These are phyloP conservation scores for Chelonia mydas DNA, from an alignment of 2,797 vertebrate genomes.

Conservation along the genomic window DNA sequence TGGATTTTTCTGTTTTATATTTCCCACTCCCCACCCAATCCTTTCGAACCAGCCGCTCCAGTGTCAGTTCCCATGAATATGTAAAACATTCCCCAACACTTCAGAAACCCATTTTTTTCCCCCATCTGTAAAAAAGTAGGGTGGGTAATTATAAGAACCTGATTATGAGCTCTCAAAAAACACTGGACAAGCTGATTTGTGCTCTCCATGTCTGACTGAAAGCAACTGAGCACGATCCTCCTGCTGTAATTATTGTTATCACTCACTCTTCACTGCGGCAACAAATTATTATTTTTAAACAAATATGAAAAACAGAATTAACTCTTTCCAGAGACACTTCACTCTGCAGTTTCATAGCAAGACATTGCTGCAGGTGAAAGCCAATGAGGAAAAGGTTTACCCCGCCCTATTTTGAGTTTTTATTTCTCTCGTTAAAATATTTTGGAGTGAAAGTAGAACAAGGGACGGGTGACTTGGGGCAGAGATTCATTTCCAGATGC, in stretches of 20 bases:
- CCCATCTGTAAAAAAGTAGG: conserved; percentile 29
- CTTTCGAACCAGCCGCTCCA: conserved; percentile 12
- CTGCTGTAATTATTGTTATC: conserved; percentile 59
- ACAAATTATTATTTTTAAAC: conserved; percentile 56
- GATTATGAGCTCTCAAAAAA: conserved; percentile 49
- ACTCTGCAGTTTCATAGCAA: rapidly evolving
- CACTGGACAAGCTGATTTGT: conserved; percentile 43
- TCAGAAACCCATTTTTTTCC: neutral
- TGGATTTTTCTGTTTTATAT: conserved; percentile 6
- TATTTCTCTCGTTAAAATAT: neutral
- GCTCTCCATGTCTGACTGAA: conserved; percentile 41
- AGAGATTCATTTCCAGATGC: neutral
- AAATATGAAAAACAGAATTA: conserved; percentile 63
- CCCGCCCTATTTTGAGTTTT: rapidly evolving
- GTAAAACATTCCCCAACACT: conserved; percentile 38
- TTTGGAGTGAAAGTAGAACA: neutral
- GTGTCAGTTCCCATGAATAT: conserved; percentile 35
- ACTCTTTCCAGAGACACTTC: conserved; percentile 22
- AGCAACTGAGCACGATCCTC: conserved; percentile 24
- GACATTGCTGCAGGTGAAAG: neutral
- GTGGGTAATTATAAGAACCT: conserved; percentile 44
- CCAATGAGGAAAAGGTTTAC: neutral
- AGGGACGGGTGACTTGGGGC: neutral
- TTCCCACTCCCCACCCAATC: neutral
- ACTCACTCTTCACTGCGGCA: neutral